Base-by-base conservation (phyloP, 2,113 vertebrate genomes). In the Hyla sarda region DNA sequence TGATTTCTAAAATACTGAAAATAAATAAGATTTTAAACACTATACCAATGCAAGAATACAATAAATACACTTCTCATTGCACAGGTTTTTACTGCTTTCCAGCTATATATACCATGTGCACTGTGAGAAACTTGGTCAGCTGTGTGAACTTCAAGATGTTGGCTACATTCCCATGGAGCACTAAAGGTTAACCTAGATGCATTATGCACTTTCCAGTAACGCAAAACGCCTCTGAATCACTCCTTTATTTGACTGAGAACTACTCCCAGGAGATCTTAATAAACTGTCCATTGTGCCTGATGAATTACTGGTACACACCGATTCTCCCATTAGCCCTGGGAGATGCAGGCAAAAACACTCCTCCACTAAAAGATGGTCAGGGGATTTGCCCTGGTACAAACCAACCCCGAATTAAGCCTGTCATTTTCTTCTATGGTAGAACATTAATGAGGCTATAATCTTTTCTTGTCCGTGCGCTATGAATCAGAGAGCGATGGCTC, bases 381-480 rank as follows among this genome's bases (percentile, higher is more conserved):
- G 54, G 77, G 84, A 86, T 86, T 86, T 81, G 84, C 77, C 77
- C 77, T 81, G 77, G 75, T 81, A 81, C 84, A 81, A 86, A 86
- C 84, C 77, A 81, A 86, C 77, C 84, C 65, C 81, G 84, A 86
- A 86, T 86, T 81, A 86, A 73, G 84, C 50, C 67, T 86, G 84
- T 86, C 65, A 86, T 81, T 86, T 73, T 81, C 65, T 80, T 86
- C 37, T 81, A 65, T 62, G 67, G 77, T 58, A 41, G 84, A 86
- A 74, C 84, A 81, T 86, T 86, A 86, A 86, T 86, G 84, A 86
- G 84, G 65, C 84, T 86, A 81, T 86, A 86, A 86, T 86, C 84
- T 86, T 81, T 86, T 86, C 77, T 86, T 86, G 84, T 86, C 84
- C 84, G 34, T 72, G 77, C 54, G 28, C 77, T 69, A 86, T 86